phyloP scores from a whole-genome alignment of 2,888 invertebrate species.

The Epistrophella euchroma region DNA sequence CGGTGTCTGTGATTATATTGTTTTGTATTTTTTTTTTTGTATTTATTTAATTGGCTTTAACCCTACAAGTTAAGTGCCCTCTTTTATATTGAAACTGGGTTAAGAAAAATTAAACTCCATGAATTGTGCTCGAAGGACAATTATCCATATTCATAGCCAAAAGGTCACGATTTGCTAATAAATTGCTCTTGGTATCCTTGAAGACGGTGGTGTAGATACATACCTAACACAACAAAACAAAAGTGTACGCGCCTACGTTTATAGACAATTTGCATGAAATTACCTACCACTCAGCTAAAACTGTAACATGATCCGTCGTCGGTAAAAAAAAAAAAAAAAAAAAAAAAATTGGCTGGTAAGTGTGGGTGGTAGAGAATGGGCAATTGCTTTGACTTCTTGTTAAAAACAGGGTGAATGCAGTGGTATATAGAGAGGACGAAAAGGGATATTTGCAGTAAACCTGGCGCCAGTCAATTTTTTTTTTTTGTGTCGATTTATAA shows the following conservation, averaged over 20 bases:
- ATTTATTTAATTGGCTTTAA: slow-evolving; percentile 48
- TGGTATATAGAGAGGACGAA: slow-evolving; percentile 9
- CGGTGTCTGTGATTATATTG: slow-evolving; percentile 57
- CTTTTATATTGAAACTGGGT: slow-evolving; percentile 28
- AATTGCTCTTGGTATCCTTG: slow-evolving; percentile 63
- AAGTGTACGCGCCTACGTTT: slow-evolving; percentile 13
- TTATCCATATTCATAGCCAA: slow-evolving; percentile 28
- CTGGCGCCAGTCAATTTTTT: slow-evolving; percentile 66
- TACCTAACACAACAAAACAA: background rate
- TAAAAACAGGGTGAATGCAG: slow-evolving; percentile 46
- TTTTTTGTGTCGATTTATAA: slow-evolving; percentile 12
- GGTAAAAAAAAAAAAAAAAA: slow-evolving; percentile 23
- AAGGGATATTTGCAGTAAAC: slow-evolving; percentile 37
- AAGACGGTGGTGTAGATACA: background rate
- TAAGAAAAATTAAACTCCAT: slow-evolving; percentile 18
- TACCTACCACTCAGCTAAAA: slow-evolving; percentile 50
- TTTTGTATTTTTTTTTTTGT: slow-evolving; percentile 17
- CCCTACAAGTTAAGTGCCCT: background rate
- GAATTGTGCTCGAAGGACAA: slow-evolving; percentile 1
- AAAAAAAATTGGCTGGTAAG: background rate
- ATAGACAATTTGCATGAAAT: slow-evolving; percentile 57
- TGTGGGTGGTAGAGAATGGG: slow-evolving; percentile 22
- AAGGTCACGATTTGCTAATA: slow-evolving; percentile 66
- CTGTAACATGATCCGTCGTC: slow-evolving; percentile 63
- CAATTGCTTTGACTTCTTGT: slow-evolving; percentile 54